phyloP scores from a whole-genome alignment of 1,140 invertebrate species.

The Drosophila persimilis region DNA sequence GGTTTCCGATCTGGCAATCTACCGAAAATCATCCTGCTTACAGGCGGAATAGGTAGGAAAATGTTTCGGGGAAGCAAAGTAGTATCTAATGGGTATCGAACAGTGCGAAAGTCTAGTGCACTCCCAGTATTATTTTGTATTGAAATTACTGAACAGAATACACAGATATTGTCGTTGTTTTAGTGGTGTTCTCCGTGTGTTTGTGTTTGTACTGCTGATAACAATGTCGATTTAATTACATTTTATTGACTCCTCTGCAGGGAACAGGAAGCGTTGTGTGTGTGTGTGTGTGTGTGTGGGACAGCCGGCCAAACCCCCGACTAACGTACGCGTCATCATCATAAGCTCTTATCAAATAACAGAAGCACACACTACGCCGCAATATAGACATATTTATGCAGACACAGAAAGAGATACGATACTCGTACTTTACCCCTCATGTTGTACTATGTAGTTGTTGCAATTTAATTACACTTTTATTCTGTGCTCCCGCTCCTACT shows the following conservation, averaged over 20 bases:
- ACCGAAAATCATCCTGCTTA: no score
- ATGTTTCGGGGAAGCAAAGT: no score
- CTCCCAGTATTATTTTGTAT: conserved; percentile 18
- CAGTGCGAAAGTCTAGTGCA: background rate
- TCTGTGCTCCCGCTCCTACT: background rate
- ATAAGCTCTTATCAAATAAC: conserved; percentile 76
- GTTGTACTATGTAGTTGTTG: conserved; percentile 29
- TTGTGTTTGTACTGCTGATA: conserved; percentile 45
- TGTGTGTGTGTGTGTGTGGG: background rate
- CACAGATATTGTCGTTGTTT: conserved; percentile 28
- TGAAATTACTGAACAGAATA: conserved; percentile 45
- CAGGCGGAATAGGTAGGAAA: no score
- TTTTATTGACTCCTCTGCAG: conserved; percentile 67
- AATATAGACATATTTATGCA: conserved; percentile 31
- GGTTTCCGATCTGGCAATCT: no score
- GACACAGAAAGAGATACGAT: background rate
- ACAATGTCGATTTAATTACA: conserved; percentile 80
- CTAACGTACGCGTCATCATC: conserved; percentile 58
- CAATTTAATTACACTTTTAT: conserved; percentile 64
- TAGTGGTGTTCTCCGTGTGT: conserved; percentile 8
- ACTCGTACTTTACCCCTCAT: background rate
- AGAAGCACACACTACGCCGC: conserved; percentile 55
- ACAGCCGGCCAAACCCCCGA: background rate
- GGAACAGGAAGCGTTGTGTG: conserved; percentile 12
- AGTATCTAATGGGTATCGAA: conserved; percentile 5